phyloP scores from a whole-genome alignment of 2,113 vertebrate species.

The Heptranchias perlo region DNA sequence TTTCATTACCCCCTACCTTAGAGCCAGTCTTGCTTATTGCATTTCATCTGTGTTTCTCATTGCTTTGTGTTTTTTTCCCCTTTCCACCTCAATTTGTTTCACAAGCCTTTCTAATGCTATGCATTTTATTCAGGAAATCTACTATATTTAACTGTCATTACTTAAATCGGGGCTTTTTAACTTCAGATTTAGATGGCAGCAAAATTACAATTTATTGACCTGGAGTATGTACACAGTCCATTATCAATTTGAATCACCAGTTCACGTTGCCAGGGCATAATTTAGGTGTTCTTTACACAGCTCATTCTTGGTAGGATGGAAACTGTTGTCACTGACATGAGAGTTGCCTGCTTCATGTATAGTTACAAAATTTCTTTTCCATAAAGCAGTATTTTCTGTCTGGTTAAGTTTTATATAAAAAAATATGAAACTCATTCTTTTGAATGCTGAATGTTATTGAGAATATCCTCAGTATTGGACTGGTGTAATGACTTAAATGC shows the following conservation, averaged over 20 bases:
- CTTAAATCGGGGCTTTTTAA: constrained; percentile 42
- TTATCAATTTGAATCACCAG: constrained; percentile 44
- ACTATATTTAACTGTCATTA: constrained; percentile 40
- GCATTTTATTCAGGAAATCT: background rate
- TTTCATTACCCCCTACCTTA: background rate
- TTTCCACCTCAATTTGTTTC: background rate
- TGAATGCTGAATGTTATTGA: background rate
- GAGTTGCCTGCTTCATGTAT: background rate
- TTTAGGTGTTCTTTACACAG: constrained; percentile 43
- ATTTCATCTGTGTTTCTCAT: background rate
- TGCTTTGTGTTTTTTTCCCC: background rate
- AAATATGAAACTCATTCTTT: background rate
- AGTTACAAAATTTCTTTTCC: background rate
- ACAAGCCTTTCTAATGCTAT: background rate
- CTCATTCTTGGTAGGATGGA: constrained; percentile 42
- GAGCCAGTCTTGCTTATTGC: background rate
- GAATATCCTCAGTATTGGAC: background rate
- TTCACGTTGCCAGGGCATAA: constrained; percentile 43
- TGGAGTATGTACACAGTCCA: constrained; percentile 43
- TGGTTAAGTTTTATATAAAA: background rate
- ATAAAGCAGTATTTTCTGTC: background rate
- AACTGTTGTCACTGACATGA: constrained; percentile 29
- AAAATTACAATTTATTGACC: background rate
- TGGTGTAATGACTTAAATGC: background rate
- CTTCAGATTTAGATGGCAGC: background rate